Conservation (phyloP, 2,888 invertebrate genomes). For the Thumatha senex region DNA sequence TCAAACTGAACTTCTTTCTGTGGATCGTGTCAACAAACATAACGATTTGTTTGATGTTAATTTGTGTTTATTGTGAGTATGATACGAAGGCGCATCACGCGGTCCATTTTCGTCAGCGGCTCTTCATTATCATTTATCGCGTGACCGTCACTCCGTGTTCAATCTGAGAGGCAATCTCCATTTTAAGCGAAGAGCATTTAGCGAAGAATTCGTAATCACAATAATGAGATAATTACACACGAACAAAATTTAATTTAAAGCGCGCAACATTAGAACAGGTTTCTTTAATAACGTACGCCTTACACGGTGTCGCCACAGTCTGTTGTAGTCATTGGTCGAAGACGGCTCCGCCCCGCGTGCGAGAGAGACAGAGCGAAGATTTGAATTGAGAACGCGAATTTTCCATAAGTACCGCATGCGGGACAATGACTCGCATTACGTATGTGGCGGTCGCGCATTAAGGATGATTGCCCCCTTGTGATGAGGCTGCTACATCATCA, state of each 20-base stretch:
- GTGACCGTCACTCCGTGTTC: constrained; percentile 59
- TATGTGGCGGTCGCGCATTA: constrained; percentile 82
- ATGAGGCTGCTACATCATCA: constrained; percentile 81
- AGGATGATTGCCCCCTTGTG: constrained; percentile 83
- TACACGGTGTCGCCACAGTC: constrained; percentile 80
- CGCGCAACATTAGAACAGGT: constrained; percentile 84
- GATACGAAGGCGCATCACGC: constrained; percentile 44
- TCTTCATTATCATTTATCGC: constrained; percentile 58
- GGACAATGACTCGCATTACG: constrained; percentile 84
- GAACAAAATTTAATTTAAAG: constrained; percentile 84
- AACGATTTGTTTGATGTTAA: constrained; percentile 65
- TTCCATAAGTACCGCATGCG: constrained; percentile 83
- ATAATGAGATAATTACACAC: constrained; percentile 84
- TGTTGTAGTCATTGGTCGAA: constrained; percentile 79
- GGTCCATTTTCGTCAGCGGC: constrained; percentile 46
- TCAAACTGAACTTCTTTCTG: constrained; percentile 68
- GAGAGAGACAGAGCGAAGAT: constrained; percentile 81
- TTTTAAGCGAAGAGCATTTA: constrained; percentile 79
- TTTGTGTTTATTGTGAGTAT: constrained; percentile 49
- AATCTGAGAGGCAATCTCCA: constrained; percentile 68
- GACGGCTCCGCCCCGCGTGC: constrained; percentile 81
- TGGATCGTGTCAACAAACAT: constrained; percentile 67
- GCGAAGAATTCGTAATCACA: constrained; percentile 81
- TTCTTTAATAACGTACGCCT: constrained; percentile 83
- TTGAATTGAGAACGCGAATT: constrained; percentile 84